Percentiles rank a stretch among this genome's conserved stretches.
phyloP scores from a whole-genome alignment of 2,888 invertebrate genomes.

The Nomada fabriciana region DNA sequence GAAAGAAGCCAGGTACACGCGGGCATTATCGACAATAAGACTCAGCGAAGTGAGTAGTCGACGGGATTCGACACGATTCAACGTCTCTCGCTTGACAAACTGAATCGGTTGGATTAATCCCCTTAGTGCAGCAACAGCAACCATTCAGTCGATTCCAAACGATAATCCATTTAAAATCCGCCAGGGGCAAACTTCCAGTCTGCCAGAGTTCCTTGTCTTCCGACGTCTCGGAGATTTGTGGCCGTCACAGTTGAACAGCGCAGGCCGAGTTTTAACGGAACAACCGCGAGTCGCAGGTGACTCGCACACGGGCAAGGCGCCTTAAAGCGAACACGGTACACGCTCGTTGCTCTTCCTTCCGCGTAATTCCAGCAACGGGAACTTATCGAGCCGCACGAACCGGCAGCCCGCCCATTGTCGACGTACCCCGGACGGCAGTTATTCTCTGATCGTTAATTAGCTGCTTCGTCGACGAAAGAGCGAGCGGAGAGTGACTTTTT shows the following conservation, averaged over 20 bases:
- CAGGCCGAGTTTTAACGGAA: conserved; percentile 1
- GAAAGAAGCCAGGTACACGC: not conserved
- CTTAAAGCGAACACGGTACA: not conserved
- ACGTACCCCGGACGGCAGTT: not conserved
- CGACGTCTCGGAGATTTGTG: conserved; percentile 19
- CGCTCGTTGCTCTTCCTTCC: not conserved
- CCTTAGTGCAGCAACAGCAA: not conserved
- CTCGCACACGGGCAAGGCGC: not conserved
- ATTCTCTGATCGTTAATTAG: conserved; percentile 41
- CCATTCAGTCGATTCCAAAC: conserved; percentile 15
- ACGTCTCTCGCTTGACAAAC: conserved; percentile 26
- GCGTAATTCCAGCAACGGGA: not conserved
- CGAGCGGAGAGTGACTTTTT: conserved; percentile 21
- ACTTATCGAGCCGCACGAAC: not conserved
- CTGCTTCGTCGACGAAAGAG: conserved; percentile 1
- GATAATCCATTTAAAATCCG: conserved; percentile 26
- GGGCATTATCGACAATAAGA: conserved; percentile 2
- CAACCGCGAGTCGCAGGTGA: not conserved
- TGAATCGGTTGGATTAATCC: conserved; percentile 31
- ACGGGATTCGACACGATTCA: not conserved
- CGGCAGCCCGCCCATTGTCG: conserved; percentile 1
- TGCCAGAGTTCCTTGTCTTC: conserved; percentile 5
- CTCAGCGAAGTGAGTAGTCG: not conserved
- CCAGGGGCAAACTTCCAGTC: conserved; percentile 7
- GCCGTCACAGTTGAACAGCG: not conserved